Evolutionary conservation across 1,140 invertebrate species (phyloP).

Genomic region (Drosophila lini): DNA sequence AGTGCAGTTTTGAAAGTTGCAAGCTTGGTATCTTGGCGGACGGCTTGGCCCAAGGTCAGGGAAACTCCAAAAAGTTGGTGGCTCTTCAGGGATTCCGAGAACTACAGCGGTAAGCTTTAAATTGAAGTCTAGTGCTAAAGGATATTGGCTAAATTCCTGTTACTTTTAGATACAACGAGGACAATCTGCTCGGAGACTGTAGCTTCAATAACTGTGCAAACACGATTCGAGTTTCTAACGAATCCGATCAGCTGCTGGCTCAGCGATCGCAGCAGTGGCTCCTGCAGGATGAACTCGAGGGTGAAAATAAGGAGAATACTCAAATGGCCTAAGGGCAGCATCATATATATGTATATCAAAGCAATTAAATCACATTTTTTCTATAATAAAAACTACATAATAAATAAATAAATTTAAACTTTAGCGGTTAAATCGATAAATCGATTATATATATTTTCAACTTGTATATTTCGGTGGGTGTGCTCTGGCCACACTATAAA

Average conservation of each 20-base stretch:
- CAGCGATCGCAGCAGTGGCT: slow-evolving; percentile 53
- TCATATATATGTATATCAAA: neutral
- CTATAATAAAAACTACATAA: neutral
- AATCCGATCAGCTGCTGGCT: slow-evolving; percentile 53
- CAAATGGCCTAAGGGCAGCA: slow-evolving; percentile 9
- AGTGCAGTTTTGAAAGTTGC: slow-evolving; percentile 57
- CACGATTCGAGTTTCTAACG: slow-evolving; percentile 43
- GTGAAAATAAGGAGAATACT: slow-evolving; percentile 66
- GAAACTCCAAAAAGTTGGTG: slow-evolving; percentile 28
- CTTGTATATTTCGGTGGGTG: neutral
- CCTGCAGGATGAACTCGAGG: slow-evolving; percentile 52
- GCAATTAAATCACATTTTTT: neutral
- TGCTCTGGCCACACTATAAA: slow-evolving; percentile 8
- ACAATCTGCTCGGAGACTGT: slow-evolving; percentile 56
- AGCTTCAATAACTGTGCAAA: slow-evolving; percentile 48
- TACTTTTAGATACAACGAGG: slow-evolving; percentile 52
- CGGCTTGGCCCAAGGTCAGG: slow-evolving; percentile 2
- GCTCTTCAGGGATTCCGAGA: slow-evolving; percentile 44
- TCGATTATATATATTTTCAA: no score
- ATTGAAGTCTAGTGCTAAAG: neutral
- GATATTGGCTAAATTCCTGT: no score
- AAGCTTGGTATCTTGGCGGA: slow-evolving; percentile 63
- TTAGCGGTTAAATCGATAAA: slow-evolving; percentile 12
- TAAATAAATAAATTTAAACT: slow-evolving; percentile 21
- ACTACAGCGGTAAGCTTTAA: slow-evolving; percentile 21